Evolutionary conservation across 2,888 invertebrate species (phyloP).

Genomic region (Athetis lepigone): DNA sequence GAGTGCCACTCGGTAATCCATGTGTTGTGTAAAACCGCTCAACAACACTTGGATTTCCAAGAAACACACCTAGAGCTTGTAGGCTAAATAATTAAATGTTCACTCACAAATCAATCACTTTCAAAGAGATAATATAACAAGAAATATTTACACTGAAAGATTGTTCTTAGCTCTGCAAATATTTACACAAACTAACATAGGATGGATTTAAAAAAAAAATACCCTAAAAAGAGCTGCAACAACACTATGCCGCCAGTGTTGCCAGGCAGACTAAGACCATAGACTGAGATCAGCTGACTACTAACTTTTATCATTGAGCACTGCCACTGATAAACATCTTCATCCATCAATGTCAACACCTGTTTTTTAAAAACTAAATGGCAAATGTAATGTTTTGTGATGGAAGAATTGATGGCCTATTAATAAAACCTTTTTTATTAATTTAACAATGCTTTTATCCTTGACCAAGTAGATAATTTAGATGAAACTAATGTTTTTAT

Average conservation of each 20-base stretch:
- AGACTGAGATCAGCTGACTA: constrained; percentile 72
- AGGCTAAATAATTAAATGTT: background rate
- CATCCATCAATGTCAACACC: constrained; percentile 78
- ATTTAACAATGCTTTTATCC: background rate
- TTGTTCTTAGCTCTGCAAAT: constrained; percentile 43
- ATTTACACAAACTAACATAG: constrained; percentile 4
- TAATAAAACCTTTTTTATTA: background rate
- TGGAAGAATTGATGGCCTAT: background rate
- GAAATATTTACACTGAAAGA: constrained; percentile 1
- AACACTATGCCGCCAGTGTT: constrained; percentile 17
- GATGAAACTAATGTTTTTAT: background rate
- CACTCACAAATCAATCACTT: no score
- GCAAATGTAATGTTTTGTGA: background rate
- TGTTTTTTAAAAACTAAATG: constrained; percentile 24
- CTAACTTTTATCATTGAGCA: constrained; percentile 63
- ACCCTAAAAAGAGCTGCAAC: constrained; percentile 7
- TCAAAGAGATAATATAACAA: constrained; percentile 1
- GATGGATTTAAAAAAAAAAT: constrained; percentile 26
- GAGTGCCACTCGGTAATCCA: background rate
- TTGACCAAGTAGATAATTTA: background rate
- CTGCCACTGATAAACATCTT: constrained; percentile 69
- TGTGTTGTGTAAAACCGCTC: no score
- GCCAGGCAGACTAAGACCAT: constrained; percentile 25
- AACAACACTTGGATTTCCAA: no score
- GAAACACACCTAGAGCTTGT: background rate